phyloP scores from a whole-genome alignment of 2,888 invertebrate genomes.

The Leptarthrus brevirostris region DNA sequence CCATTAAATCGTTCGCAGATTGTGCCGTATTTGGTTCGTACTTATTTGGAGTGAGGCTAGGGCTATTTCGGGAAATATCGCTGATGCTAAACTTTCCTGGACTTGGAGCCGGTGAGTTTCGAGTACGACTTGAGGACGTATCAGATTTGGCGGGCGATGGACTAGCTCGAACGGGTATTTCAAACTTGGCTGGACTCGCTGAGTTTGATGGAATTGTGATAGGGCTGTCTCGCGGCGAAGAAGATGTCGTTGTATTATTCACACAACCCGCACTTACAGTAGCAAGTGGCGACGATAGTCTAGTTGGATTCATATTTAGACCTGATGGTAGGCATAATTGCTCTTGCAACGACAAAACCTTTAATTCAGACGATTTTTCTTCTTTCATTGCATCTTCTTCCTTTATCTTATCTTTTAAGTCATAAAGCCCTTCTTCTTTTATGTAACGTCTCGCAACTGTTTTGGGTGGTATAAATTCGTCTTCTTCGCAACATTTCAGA shows the following conservation, averaged over 20 bases:
- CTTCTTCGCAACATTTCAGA: constrained; percentile 78
- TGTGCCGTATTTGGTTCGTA: constrained; percentile 57
- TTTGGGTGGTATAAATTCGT: constrained; percentile 72
- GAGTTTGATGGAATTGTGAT: constrained; percentile 66
- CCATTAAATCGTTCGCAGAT: constrained; percentile 64
- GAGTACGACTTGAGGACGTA: constrained; percentile 71
- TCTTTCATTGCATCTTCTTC: constrained; percentile 20
- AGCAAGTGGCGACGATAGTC: constrained; percentile 62
- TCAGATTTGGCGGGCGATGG: constrained; percentile 72
- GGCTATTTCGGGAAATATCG: constrained; percentile 65
- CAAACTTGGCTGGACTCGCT: constrained; percentile 68
- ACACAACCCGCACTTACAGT: constrained; percentile 7
- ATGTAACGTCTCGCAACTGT: constrained; percentile 46
- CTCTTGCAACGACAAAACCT: constrained; percentile 64
- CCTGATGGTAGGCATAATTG: constrained; percentile 66
- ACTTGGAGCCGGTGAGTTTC: constrained; percentile 69
- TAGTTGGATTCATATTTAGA: constrained; percentile 67
- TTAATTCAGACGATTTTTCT: constrained; percentile 58
- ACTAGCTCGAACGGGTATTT: constrained; percentile 71
- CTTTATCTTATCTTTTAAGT: constrained; percentile 58
- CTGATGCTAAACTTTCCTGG: constrained; percentile 66
- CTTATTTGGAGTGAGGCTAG: constrained; percentile 65
- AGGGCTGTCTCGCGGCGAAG: constrained; percentile 66
- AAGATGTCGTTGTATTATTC: constrained; percentile 57
- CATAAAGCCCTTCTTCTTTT: constrained; percentile 2